A percentile compares a stretch with the other conserved stretches of the same genome.
phyloP scores from a whole-genome alignment of 2,888 invertebrate genomes.

The Lissonota sp. region DNA sequence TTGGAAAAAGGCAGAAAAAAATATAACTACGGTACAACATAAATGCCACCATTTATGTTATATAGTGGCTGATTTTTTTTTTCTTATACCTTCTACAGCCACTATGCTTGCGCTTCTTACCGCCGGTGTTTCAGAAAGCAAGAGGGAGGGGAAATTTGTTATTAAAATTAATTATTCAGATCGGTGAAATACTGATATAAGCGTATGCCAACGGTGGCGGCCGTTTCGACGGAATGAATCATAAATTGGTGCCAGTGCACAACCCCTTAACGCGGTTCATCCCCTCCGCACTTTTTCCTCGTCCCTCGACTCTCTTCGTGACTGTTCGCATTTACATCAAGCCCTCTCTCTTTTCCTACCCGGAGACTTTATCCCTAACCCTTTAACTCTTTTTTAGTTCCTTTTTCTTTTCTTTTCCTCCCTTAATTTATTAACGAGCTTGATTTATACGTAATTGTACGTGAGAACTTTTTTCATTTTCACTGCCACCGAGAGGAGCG shows the following conservation, averaged over 20 bases:
- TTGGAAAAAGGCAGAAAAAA: no score
- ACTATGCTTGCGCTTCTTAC: no score
- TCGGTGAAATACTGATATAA: constrained; percentile 82
- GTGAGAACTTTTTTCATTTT: constrained; percentile 80
- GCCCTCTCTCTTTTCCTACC: constrained; percentile 61
- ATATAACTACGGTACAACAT: no score
- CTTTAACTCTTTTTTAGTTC: constrained; percentile 73
- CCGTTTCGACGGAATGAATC: constrained; percentile 82
- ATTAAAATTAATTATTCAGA: constrained; percentile 83
- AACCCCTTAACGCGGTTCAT: constrained; percentile 68
- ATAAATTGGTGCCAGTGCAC: constrained; percentile 81
- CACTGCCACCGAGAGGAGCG: constrained; percentile 25
- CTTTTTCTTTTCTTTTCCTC: constrained; percentile 71
- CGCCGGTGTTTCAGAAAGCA: constrained; percentile 48
- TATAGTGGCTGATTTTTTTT: no score
- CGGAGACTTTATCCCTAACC: constrained; percentile 72
- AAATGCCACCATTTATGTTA: no score
- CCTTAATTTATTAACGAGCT: constrained; percentile 77
- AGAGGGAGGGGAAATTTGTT: constrained; percentile 76
- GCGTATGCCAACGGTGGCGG: constrained; percentile 77
- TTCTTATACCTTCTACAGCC: no score
- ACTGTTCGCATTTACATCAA: constrained; percentile 47
- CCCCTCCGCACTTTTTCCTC: constrained; percentile 40
- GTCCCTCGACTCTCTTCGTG: constrained; percentile 55
- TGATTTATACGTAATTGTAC: constrained; percentile 80